Conservation (phyloP, 2,113 vertebrate genomes). For the Mugil cephalus region DNA sequence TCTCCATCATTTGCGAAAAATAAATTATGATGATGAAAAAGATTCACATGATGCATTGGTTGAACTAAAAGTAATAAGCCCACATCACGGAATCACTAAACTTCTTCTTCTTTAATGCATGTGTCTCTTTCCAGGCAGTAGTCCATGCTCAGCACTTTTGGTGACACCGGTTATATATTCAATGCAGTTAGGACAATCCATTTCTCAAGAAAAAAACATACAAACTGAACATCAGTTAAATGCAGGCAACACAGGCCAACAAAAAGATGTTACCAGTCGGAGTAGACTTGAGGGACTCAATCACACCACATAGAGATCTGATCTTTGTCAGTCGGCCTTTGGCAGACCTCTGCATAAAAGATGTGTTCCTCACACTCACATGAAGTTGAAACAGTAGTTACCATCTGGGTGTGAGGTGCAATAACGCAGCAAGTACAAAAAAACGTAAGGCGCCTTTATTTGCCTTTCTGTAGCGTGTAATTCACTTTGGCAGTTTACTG, state of each 20-base stretch:
- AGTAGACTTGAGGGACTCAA: constrained; percentile 4
- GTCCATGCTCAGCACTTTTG: not conserved
- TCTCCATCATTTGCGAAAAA: constrained; percentile 9
- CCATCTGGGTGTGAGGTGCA: not conserved
- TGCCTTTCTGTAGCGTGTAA: not conserved
- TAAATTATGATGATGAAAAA: no score
- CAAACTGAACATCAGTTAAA: constrained; percentile 22
- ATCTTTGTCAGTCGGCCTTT: not conserved
- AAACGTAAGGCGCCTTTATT: not conserved
- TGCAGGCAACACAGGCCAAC: constrained; percentile 4
- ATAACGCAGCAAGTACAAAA: constrained; percentile 18
- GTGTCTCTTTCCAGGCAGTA: not conserved
- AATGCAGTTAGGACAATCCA: constrained; percentile 1
- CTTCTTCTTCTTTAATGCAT: not conserved
- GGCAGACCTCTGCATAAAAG: constrained; percentile 9
- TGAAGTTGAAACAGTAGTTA: not conserved
- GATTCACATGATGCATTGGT: not conserved
- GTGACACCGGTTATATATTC: constrained; percentile 10
- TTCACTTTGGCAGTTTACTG: not conserved
- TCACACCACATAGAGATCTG: constrained; percentile 17
- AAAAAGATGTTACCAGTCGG: no score
- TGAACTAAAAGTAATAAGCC: not conserved
- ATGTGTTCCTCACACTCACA: constrained; percentile 5
- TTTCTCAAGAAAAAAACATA: constrained; percentile 19
- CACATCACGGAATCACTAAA: not conserved